Evolutionary conservation across 2,113 vertebrate genomes (phyloP), one percentile per base, ranked within the genome.

Genomic region (Colaptes auratus): DNA sequence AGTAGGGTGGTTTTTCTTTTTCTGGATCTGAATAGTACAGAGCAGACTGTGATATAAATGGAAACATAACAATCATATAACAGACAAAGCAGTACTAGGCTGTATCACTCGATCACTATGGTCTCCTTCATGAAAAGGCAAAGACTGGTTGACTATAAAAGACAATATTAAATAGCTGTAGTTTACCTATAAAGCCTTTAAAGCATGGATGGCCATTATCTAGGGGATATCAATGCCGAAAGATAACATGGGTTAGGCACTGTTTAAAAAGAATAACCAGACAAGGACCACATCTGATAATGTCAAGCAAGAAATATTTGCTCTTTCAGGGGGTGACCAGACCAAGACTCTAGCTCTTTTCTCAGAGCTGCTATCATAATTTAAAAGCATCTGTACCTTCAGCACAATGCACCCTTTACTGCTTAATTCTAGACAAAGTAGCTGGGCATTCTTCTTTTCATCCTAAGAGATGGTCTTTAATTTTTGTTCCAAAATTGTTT

Each of bases 61-160:
- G 96, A 93, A 97, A 81, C 79, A 63, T 95, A 88, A 95, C 90
- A 97, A 92, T 95, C 82, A 64, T 71, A 13, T 69, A 91, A 80
- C 96, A 94, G 95, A 96, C 94, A 97, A 97, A 97, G 95, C 90
- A 69, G 91, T 77, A 88, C 74, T 77, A 88, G 66, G 64, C 92
- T 95, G 39, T 88, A 87, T 90, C 15, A 12, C 66, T 52, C 30
- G 23, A 95, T 88, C 76, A 18, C 46, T 79, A 23, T 58, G 75
- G 81, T 73, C 91, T 80, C 83, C 92, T 80, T 89, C 86, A 75
- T 77, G 53, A 86, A 97, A 97, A 92, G 87, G 76, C 89, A 91
- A 93, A 84, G 79, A 53, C 48, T 48, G 42, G 67, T 50, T 90
- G 82, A 78, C 73, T 72, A 53, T 75, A 75, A 93, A 95, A 93